Evolutionary conservation across 2,888 invertebrate genomes (phyloP).

Genomic region (Nephrotoma flavescens): DNA sequence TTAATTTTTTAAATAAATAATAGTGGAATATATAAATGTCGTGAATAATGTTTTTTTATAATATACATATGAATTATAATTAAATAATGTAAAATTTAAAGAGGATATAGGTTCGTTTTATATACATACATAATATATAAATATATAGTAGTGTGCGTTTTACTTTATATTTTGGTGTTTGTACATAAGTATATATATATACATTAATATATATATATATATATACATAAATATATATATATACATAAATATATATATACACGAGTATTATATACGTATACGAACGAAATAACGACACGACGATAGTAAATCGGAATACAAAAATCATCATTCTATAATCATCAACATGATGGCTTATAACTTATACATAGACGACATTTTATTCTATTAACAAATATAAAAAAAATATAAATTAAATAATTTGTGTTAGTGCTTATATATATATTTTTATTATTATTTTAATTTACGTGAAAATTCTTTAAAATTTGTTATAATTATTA

Average conservation of each 20-base stretch:
- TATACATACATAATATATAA: neutral
- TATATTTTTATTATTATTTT: neutral
- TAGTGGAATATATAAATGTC: neutral
- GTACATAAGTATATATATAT: neutral
- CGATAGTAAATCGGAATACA: neutral
- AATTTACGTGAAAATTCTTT: neutral
- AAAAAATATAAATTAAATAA: neutral
- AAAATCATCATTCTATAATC: conserved; percentile 1
- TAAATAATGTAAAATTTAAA: neutral
- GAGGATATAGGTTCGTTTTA: neutral
- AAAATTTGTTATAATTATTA: neutral
- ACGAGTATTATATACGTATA: neutral
- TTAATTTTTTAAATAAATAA: neutral
- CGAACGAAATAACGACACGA: neutral
- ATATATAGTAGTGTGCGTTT: neutral
- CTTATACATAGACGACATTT: conserved; percentile 1
- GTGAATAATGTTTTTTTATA: neutral
- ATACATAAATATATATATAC: neutral
- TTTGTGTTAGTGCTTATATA: neutral
- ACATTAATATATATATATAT: neutral
- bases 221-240: neutral
- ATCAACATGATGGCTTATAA: conserved; percentile 2
- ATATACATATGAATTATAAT: neutral
- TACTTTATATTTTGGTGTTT: neutral
- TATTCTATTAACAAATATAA: neutral